Conservation (phyloP, 2,113 vertebrate species). For the Murina feae region DNA sequence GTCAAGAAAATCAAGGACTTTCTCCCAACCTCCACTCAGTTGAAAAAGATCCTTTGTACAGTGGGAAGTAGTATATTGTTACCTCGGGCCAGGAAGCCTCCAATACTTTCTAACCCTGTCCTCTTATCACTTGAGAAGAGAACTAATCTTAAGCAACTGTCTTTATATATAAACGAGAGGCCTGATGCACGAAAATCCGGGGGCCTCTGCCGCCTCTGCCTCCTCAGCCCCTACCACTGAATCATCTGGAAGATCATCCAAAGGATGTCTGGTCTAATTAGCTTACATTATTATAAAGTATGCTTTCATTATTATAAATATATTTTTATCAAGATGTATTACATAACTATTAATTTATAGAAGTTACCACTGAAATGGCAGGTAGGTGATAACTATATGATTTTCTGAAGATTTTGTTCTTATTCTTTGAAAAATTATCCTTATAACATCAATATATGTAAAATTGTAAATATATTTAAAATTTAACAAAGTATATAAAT, state of each 20-base stretch:
- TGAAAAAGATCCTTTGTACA: conserved; percentile 6
- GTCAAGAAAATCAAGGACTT: conserved; percentile 25
- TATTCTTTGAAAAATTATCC: neutral
- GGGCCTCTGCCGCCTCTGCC: too few relatives aligned
- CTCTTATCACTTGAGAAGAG: neutral
- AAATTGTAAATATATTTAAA: neutral
- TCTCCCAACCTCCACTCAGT: conserved; percentile 7
- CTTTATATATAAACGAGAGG: neutral
- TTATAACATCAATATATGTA: neutral
- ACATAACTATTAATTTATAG: neutral
- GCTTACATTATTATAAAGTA: too few relatives aligned
- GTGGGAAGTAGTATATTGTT: neutral
- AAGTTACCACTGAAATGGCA: neutral
- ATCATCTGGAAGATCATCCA: too few relatives aligned
- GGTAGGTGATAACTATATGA: neutral
- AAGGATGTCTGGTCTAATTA: too few relatives aligned
- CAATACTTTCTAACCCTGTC: neutral
- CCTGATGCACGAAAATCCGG: too few relatives aligned
- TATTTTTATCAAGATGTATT: neutral
- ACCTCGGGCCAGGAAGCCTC: neutral
- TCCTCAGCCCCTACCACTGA: too few relatives aligned
- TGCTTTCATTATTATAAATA: too few relatives aligned
- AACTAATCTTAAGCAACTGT: neutral
- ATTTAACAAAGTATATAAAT: neutral
- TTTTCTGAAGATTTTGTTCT: neutral